These are phyloP conservation scores for Leucozona laternaria DNA, from an alignment of 2,888 invertebrate species.

Conservation along the genomic window DNA sequence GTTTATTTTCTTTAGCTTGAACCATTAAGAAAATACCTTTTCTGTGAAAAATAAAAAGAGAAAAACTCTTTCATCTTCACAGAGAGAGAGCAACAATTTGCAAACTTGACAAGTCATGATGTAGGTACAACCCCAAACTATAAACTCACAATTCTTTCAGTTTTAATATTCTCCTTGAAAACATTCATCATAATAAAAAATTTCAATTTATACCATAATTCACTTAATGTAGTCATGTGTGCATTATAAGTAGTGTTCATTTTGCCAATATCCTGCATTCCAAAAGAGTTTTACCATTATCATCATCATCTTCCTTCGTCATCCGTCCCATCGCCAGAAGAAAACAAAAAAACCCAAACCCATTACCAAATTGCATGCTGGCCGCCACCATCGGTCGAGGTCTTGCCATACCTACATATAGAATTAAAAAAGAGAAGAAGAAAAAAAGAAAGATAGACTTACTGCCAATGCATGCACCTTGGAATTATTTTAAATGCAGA, in stretches of 20 bases:
- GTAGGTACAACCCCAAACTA: not conserved
- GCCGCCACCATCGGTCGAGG: not conserved
- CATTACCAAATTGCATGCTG: conserved; percentile 39
- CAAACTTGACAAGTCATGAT: conserved; percentile 12
- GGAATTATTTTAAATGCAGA: conserved; percentile 63
- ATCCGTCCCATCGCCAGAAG: not conserved
- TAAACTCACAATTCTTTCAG: too few species aligned
- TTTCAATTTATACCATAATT: conserved; percentile 48
- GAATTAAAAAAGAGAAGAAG: not conserved
- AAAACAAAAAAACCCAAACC: not conserved
- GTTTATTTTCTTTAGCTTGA: not conserved
- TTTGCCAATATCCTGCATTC: conserved; percentile 49
- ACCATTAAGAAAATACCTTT: not conserved
- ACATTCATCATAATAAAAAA: conserved; percentile 66
- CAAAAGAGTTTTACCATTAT: not conserved
- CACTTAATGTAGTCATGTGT: conserved; percentile 59
- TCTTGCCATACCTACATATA: not conserved
- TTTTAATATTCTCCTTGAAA: conserved; percentile 2
- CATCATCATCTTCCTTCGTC: not conserved
- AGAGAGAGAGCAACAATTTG: conserved; percentile 24
- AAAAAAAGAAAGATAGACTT: conserved; percentile 27
- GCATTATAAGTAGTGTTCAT: conserved; percentile 43
- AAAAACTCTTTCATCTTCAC: conserved; percentile 10
- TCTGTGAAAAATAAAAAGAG: not conserved
- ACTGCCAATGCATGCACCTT: conserved; percentile 48